A percentile compares a stretch with the other conserved stretches of the same genome.
These are phyloP conservation scores for Grammomys dolichurus DNA, from an alignment of 2,113 vertebrate genomes.

Conservation along the genomic window DNA sequence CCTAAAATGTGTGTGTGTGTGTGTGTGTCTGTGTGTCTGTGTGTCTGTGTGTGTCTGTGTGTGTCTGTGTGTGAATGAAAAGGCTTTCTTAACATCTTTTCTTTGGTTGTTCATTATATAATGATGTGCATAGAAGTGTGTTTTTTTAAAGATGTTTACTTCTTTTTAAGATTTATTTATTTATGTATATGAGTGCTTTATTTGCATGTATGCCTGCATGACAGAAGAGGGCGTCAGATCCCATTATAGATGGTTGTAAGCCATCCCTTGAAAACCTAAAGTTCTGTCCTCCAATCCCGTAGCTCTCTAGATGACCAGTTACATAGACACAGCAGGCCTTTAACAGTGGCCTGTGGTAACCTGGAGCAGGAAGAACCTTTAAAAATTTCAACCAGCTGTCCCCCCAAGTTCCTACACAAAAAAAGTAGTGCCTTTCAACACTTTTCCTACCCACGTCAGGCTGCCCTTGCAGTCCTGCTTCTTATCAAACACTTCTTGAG, in stretches of 20 bases:
- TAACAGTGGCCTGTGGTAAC: not conserved
- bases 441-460: not conserved
- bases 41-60: not conserved
- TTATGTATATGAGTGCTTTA: not conserved
- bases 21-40: not conserved
- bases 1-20: not conserved
- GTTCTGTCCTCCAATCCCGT: not conserved
- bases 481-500: slow-evolving; percentile 37
- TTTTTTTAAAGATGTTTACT: not conserved
- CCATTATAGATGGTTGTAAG: not conserved
- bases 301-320: slow-evolving; percentile 17
- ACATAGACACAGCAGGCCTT: not conserved
- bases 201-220: not conserved
- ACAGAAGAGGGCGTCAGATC: not conserved
- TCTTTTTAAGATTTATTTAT: not conserved
- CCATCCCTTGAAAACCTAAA: not conserved
- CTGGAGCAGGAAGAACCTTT: not conserved
- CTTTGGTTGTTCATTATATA: not conserved
- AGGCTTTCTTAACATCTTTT: not conserved
- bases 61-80: not conserved
- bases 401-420: too few species aligned
- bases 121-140: not conserved
- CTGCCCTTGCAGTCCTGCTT: not conserved
- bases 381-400: not conserved
- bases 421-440: not conserved